Base-by-base conservation (phyloP, 2,797 vertebrate species). In the Pantherophis vulpinus region DNA sequence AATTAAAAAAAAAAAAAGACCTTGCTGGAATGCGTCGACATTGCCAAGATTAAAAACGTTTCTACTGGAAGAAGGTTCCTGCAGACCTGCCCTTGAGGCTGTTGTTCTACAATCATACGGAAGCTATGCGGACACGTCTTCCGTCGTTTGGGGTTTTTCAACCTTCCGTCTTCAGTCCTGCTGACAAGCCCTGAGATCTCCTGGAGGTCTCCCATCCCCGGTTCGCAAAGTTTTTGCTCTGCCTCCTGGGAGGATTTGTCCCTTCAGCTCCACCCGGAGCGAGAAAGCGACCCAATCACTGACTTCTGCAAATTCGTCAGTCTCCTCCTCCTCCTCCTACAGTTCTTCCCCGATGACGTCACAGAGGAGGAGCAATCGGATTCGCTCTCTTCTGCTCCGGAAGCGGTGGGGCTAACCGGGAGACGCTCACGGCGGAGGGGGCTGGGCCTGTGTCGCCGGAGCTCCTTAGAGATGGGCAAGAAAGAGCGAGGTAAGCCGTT, bases 401-500 rank as follows among this genome's bases (percentile, higher is more conserved):
- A 93, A 93, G 92, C 5, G 90, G 37, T 63, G 59, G 13, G n/a
- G 10, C 79, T 47, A 9, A 10, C 0, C 0, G 32, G 47, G 29
- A 23, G 54, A n/a, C 42, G 32, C 3, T 2, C 2, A 5, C 1
- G 13, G 47, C 7, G 0, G 70, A 51, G 47, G 6, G 47, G 47
- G 42, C 2, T 42, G 94, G 56, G 5, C 20, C 25, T 7, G 14
- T 5, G 13, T 7, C 11, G 32, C 25, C 1, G 32, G 29, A 42
- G 54, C 87, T 4, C 56, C 88, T 54, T 2, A 66, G 94, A 87
- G 63, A 96, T 96, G 96, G 96, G 96, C 93, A 96, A 83, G 95
- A 96, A 95, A 93, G 96, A 96, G 94, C 54, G 96, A 0, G 96
- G 96, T 96, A 95, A 93, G 96, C n/a, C 2, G 63, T 29, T 14